phyloP scores from a whole-genome alignment of 1,140 invertebrate species.

The Calycopis cecrops region DNA sequence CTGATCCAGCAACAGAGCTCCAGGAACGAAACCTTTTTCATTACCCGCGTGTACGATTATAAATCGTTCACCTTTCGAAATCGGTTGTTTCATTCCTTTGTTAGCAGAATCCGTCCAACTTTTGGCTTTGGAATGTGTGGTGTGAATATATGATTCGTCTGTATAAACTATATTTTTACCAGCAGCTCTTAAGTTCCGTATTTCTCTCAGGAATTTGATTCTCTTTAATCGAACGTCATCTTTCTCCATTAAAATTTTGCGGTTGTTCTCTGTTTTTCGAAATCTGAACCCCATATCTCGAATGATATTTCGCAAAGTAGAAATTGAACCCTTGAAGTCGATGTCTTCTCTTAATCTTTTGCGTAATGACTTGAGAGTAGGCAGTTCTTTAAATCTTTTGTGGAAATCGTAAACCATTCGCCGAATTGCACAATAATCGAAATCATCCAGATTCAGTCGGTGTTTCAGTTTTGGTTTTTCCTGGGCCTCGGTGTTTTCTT shows the following conservation, averaged over 20 bases:
- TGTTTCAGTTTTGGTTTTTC: conserved; percentile 7
- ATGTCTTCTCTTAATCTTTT: conserved; percentile 14
- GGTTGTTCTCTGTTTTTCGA: conserved; percentile 13
- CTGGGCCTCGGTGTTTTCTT: conserved; percentile 1
- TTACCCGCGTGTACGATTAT: conserved; percentile 15
- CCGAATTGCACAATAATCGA: conserved; percentile 9
- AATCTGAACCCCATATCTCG: conserved; percentile 15
- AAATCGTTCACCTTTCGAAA: conserved; percentile 12
- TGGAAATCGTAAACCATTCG: conserved; percentile 14
- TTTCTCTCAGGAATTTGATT: conserved; percentile 16
- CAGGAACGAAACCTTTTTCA: conserved; percentile 13
- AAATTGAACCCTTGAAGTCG: conserved; percentile 9
- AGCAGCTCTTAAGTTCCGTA: conserved; percentile 6
- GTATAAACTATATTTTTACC: too few relatives aligned
- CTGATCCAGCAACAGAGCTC: conserved; percentile 14
- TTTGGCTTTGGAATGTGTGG: too few relatives aligned
- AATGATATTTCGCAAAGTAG: conserved; percentile 9
- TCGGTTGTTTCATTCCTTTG: conserved; percentile 15
- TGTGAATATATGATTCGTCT: too few relatives aligned
- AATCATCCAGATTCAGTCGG: conserved; percentile 12
- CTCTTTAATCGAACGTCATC: conserved; percentile 13
- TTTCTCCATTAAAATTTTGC: conserved; percentile 15
- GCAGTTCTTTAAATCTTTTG: conserved; percentile 11
- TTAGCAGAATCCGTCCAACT: too few relatives aligned
- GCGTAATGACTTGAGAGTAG: conserved; percentile 12